Percentiles rank a stretch among this genome's conserved stretches.
Conservation (phyloP, 2,113 vertebrate genomes). For the Prinia subflava region DNA sequence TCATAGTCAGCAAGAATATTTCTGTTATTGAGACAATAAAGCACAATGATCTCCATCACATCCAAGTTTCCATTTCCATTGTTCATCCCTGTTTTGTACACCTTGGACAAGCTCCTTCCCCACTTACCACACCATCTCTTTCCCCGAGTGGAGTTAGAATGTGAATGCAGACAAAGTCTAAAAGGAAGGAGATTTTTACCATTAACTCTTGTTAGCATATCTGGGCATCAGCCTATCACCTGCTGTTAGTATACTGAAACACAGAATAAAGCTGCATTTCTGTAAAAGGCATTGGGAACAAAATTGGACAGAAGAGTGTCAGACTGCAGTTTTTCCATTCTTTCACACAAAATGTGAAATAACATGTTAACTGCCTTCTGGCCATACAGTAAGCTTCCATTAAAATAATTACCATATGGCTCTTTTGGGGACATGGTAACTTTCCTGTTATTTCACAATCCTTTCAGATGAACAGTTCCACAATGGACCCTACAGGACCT, state of each 20-base stretch:
- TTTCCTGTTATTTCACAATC: constrained; percentile 12
- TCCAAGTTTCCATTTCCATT: background rate
- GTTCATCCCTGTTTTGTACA: background rate
- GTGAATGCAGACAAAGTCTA: background rate
- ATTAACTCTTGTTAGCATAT: background rate
- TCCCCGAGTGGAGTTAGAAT: background rate
- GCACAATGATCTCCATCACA: background rate
- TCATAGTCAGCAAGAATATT: background rate
- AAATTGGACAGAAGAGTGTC: constrained; percentile 47
- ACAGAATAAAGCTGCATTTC: constrained; percentile 27
- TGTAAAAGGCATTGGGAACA: constrained; percentile 13
- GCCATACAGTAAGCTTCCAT: constrained; percentile 43
- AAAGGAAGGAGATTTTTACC: background rate
- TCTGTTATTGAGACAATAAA: background rate
- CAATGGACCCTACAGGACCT: constrained; percentile 26
- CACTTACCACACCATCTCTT: background rate
- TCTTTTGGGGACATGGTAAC: constrained; percentile 24
- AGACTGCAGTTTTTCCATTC: constrained; percentile 54
- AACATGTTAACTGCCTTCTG: constrained; percentile 51
- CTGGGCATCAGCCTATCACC: constrained; percentile 25
- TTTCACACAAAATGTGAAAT: constrained; percentile 53
- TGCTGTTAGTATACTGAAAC: constrained; percentile 37
- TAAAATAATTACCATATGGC: constrained; percentile 63
- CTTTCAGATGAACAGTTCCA: constrained; percentile 43
- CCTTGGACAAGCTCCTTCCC: background rate